Conservation (phyloP, 2,797 vertebrate species). For the Glossophaga mutica region DNA sequence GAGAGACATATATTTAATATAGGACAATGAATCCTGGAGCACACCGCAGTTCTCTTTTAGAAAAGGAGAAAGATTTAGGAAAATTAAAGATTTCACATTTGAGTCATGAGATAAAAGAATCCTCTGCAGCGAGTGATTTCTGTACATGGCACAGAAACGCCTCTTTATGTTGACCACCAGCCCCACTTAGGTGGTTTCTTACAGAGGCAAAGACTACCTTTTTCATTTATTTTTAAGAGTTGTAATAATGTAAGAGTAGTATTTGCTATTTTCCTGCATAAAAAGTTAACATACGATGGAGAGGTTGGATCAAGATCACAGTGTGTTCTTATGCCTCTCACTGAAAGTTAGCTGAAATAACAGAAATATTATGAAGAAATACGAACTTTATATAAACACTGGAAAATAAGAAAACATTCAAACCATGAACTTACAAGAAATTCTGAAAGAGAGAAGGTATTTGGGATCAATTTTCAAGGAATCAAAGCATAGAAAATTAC, state of each 20-base stretch:
- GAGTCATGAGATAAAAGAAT: slow-evolving; percentile 11
- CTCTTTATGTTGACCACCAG: neutral
- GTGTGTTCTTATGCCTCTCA: neutral
- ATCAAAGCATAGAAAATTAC: neutral
- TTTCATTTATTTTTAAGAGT: slow-evolving; percentile 41
- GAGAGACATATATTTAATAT: neutral
- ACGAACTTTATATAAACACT: neutral
- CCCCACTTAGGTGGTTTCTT: neutral
- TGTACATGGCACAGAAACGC: neutral
- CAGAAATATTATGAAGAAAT: neutral
- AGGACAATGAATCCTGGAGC: neutral
- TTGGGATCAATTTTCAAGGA: neutral
- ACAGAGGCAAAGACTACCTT: neutral
- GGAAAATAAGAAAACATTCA: neutral
- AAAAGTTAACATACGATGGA: slow-evolving; percentile 1
- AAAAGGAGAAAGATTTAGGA: neutral
- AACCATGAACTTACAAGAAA: neutral
- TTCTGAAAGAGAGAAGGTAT: neutral
- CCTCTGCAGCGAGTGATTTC: neutral
- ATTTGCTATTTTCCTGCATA: neutral
- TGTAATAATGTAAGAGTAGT: slow-evolving; percentile 16
- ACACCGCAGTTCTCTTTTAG: neutral
- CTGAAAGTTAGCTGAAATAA: slow-evolving; percentile 6
- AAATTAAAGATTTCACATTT: neutral
- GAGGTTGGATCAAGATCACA: neutral